Evolutionary conservation across 2,797 vertebrate genomes (phyloP).

Genomic region (Sarcoramphus papa): DNA sequence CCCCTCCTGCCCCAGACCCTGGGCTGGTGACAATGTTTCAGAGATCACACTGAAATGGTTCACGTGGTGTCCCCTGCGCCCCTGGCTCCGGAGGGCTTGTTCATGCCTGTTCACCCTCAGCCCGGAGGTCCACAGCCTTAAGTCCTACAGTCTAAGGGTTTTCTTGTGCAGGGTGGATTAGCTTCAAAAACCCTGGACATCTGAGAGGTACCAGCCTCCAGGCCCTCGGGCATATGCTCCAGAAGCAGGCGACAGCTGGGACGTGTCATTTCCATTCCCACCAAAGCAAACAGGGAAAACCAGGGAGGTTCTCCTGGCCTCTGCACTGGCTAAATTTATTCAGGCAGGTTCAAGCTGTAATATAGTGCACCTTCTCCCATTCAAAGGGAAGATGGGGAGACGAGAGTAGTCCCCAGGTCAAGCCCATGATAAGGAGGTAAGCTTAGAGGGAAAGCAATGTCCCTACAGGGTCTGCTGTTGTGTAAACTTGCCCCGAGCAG

Average conservation of each 20-base stretch:
- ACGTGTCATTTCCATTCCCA: not conserved
- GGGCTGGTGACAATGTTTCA: not conserved
- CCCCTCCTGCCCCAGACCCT: not conserved
- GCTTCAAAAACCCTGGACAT: not conserved
- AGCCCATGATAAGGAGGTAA: not conserved
- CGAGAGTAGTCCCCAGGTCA: not conserved
- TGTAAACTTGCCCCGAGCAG: accelerated
- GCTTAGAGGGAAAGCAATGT: not conserved
- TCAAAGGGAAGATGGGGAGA: not conserved
- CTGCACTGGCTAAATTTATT: not conserved
- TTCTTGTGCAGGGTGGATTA: not conserved
- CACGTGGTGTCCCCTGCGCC: not conserved
- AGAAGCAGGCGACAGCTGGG: not conserved
- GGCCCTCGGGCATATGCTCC: not conserved
- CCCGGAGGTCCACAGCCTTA: not conserved
- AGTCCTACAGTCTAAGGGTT: not conserved
- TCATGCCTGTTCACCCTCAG: not conserved
- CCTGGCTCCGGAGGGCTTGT: not conserved
- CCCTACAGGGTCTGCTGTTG: not conserved
- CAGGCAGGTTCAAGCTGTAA: not conserved
- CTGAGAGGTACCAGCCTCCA: not conserved
- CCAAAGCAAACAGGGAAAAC: not conserved
- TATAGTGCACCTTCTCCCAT: not conserved
- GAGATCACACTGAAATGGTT: not conserved
- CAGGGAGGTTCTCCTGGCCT: not conserved